phyloP scores from a whole-genome alignment of 2,113 vertebrate genomes.

The Pterophyllum scalare region DNA sequence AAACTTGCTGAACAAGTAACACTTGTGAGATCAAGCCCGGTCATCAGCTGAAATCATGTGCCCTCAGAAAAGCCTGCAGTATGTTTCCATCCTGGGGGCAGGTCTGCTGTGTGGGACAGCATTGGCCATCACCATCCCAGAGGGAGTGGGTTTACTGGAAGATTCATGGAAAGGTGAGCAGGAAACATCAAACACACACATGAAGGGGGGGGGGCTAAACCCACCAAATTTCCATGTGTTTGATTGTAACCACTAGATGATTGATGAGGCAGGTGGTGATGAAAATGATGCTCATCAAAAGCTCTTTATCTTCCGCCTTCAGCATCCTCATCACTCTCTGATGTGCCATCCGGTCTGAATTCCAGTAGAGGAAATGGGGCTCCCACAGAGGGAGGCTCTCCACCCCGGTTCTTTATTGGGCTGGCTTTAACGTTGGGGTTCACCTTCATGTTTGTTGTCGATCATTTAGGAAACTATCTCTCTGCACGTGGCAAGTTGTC shows the following conservation, averaged over 20 bases:
- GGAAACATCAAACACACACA: background rate
- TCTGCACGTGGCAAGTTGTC: constrained; percentile 70
- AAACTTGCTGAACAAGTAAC: background rate
- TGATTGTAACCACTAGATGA: background rate
- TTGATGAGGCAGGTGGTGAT: constrained; percentile 7
- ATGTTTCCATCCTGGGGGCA: constrained; percentile 80
- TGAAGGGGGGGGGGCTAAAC: background rate
- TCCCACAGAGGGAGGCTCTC: constrained; percentile 16
- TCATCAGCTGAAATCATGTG: constrained; percentile 32
- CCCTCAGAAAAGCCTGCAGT: constrained; percentile 77
- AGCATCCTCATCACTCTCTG: constrained; percentile 66
- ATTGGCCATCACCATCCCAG: constrained; percentile 78
- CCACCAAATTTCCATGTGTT: background rate
- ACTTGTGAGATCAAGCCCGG: background rate
- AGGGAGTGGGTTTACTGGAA: constrained; percentile 78
- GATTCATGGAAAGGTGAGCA: constrained; percentile 62
- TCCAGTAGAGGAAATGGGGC: constrained; percentile 21
- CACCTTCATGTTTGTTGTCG: constrained; percentile 84
- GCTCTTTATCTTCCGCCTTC: constrained; percentile 15
- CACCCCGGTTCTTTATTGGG: constrained; percentile 79
- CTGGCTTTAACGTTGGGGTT: constrained; percentile 81
- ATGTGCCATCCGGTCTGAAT: constrained; percentile 32
- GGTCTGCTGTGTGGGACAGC: constrained; percentile 78
- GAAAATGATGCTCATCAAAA: constrained; percentile 48
- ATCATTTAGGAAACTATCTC: constrained; percentile 79